Evolutionary conservation across 2,888 invertebrate genomes (phyloP).

Genomic region (Andricus curvator): DNA sequence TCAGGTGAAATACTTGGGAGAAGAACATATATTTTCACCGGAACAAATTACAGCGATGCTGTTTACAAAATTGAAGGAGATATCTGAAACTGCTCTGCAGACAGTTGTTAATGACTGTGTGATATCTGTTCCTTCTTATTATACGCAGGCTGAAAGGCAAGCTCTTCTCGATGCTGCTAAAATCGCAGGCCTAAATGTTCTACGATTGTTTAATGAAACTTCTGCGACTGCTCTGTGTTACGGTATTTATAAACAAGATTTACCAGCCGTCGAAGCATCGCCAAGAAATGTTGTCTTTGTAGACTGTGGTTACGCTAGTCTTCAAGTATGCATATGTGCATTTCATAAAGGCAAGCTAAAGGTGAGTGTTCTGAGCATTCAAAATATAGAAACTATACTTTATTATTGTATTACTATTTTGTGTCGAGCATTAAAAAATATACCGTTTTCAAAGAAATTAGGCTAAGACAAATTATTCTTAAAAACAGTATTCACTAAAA

Average conservation of each 20-base stretch:
- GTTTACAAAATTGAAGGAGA: conserved; percentile 97
- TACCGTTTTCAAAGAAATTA: no score
- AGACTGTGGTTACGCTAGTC: conserved; percentile 95
- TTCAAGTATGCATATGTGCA: conserved; percentile 94
- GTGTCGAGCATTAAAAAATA: not conserved
- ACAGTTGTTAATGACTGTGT: conserved; percentile 97
- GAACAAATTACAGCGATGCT: conserved; percentile 98
- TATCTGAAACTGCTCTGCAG: conserved; percentile 90
- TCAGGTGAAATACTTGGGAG: conserved; percentile 90
- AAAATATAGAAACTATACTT: not conserved
- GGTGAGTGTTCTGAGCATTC: conserved; percentile 75
- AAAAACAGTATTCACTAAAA: no score
- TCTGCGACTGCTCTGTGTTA: conserved; percentile 98
- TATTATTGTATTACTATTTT: no score
- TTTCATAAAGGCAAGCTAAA: conserved; percentile 97
- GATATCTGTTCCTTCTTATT: conserved; percentile 95
- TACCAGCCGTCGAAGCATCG: conserved; percentile 92
- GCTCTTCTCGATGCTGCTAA: conserved; percentile 94
- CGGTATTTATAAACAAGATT: conserved; percentile 98
- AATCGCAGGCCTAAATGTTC: conserved; percentile 95
- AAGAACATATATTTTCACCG: conserved; percentile 91
- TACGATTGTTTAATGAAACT: conserved; percentile 97
- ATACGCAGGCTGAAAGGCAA: conserved; percentile 95
- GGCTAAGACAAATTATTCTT: no score
- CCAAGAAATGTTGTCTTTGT: conserved; percentile 97